Evolutionary conservation across 2,797 vertebrate species (phyloP).

Genomic region (Gallirallus australis): DNA sequence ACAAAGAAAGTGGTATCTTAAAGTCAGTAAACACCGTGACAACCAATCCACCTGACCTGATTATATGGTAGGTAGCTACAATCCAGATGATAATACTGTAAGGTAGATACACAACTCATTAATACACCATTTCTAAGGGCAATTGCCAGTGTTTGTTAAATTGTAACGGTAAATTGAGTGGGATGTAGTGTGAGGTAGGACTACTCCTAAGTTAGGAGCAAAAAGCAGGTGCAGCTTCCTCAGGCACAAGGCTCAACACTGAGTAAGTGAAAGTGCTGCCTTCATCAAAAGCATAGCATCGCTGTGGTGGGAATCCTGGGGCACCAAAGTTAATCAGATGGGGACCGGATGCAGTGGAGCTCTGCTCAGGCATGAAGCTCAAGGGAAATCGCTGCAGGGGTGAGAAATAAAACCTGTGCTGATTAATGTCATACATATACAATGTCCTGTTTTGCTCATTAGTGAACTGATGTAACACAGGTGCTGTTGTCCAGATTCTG

Average conservation of each 20-base stretch:
- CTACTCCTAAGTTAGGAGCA: accelerated
- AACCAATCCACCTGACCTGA: not conserved
- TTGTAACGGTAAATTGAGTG: not conserved
- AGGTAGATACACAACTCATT: not conserved
- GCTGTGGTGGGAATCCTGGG: not conserved
- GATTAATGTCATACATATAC: not conserved
- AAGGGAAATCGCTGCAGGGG: not conserved
- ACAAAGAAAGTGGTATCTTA: accelerated
- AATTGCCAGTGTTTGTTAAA: not conserved
- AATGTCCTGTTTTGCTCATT: not conserved
- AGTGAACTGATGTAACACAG: not conserved
- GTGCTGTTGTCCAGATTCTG: not conserved
- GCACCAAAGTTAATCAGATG: accelerated
- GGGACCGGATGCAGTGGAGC: not conserved
- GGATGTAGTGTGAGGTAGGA: not conserved
- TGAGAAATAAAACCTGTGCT: not conserved
- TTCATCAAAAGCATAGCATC: not conserved
- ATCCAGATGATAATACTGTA: not conserved
- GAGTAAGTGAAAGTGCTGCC: not conserved
- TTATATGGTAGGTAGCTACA: not conserved
- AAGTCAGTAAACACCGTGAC: not conserved
- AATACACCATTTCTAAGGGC: not conserved
- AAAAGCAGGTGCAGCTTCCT: not conserved
- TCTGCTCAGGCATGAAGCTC: not conserved
- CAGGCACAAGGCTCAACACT: not conserved